phyloP scores from a whole-genome alignment of 2,888 invertebrate genomes.

The Resseliella maxima region DNA sequence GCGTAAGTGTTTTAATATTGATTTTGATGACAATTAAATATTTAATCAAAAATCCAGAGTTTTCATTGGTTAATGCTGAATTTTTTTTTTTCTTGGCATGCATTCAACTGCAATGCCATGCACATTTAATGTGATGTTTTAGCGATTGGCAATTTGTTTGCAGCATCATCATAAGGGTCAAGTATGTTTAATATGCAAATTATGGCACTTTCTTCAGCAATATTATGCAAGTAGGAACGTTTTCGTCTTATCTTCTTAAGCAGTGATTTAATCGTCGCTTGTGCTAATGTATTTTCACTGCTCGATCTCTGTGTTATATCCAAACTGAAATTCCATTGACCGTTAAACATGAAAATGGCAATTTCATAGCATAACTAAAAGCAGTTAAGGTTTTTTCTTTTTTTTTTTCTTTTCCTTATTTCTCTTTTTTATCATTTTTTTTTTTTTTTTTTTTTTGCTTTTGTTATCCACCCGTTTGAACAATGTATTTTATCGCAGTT shows the following conservation, averaged over 20 bases:
- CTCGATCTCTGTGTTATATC: no score
- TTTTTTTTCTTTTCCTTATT: no score
- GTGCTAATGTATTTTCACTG: background rate
- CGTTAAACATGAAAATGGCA: background rate
- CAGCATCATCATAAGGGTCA: background rate
- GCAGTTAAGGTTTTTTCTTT: background rate
- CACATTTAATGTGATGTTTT: background rate
- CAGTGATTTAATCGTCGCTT: background rate
- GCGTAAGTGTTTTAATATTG: background rate
- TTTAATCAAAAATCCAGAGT: background rate
- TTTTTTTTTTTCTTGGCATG: background rate
- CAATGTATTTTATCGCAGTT: slow-evolving; percentile 40
- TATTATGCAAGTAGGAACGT: no score
- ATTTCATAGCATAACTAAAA: background rate
- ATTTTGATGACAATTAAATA: background rate
- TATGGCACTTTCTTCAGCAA: background rate
- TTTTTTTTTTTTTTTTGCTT: no score
- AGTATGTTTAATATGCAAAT: background rate
- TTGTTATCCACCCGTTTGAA: background rate
- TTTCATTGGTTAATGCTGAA: background rate
- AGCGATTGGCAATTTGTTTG: background rate
- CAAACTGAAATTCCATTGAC: background rate
- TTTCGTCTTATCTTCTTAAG: background rate
- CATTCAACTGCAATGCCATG: background rate
- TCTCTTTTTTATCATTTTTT: no score